Base-by-base conservation (phyloP, 92 coral and sea anemone species). In the Pocillopora grandis region DNA sequence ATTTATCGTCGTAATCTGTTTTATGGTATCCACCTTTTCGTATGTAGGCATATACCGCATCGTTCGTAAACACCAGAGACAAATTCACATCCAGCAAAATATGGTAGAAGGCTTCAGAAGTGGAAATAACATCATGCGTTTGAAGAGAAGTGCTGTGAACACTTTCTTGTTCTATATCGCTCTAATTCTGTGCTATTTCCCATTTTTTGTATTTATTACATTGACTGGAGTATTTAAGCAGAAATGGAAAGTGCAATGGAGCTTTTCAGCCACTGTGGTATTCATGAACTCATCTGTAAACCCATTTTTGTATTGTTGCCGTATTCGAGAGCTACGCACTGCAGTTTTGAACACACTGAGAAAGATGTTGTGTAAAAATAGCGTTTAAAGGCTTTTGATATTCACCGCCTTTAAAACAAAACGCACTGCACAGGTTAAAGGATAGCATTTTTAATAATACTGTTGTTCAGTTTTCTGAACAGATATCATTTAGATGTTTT, bases 331-430 rank as follows among this genome's bases (percentile, higher is more conserved):
- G 18, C 69, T 80, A 57, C 68, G 77, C 8, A 10, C 20, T 37
- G 85, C 77, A n/a, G 76, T 80, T n/a, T 6, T 57, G 13, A 59
- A 58, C 20, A 70, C 60, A 80, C 52, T 42, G 52, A 42, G 52
- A 42, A 42, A 42, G 52, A 42, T 42, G 8, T 42, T 42, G 52
- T 7, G 52, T 42, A 42, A 7, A 42, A 42, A 42, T 1, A 42
- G 52, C 52, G 52, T 3, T 7, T 42, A 7, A 42, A 42, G 8
- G 52, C 52, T 42, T 3, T 42, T 42, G 52, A 42, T 42, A 7
- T 42, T 42, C 52, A 42, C 8, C 52, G 52, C 8, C 52, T 42
- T 42, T 42, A 7, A 42, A 0, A 42, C 5, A 42, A 42, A 42
- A 42, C 4, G 8, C 52, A 42, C 52, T 42, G 52, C 7, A 27